Conservation (phyloP, 53 echinoderm and acorn worm genomes). For the Luidia sarsii region DNA sequence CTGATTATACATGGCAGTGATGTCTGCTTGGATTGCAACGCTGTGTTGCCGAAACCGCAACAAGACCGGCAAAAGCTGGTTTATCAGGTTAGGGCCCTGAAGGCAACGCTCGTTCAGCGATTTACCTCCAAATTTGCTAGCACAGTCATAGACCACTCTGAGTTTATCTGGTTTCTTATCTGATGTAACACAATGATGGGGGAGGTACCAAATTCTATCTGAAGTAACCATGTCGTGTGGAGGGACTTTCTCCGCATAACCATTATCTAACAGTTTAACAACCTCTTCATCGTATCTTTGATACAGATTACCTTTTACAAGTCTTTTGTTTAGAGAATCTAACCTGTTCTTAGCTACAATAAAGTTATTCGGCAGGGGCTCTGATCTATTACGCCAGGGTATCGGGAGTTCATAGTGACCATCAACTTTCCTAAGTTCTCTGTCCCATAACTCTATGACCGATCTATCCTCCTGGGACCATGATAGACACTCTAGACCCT, state of each 20-base stretch:
- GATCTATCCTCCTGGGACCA: slow-evolving; percentile 43
- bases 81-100: slow-evolving; percentile 3
- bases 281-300: no score
- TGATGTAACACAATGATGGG: slow-evolving; percentile 34
- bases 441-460: slow-evolving; percentile 25
- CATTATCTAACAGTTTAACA: no score
- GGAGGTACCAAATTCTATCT: slow-evolving; percentile 52
- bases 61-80: slow-evolving; percentile 2
- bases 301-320: no score
- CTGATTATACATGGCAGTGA: slow-evolving; percentile 31
- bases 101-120: slow-evolving; percentile 7
- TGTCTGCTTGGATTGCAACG: slow-evolving; percentile 29
- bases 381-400: slow-evolving; percentile 34
- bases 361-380: slow-evolving; percentile 22
- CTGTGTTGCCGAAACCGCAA: slow-evolving; percentile 34
- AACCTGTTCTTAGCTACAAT: background rate
- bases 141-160: slow-evolving; percentile 57
- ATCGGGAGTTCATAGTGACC: slow-evolving; percentile 54
- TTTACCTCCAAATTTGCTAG: slow-evolving; percentile 9
- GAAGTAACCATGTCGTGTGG: background rate
- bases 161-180: slow-evolving; percentile 47
- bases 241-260: no score
- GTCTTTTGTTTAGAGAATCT: background rate
- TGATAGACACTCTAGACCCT: slow-evolving; percentile 9
- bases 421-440: slow-evolving; percentile 24